Percentiles rank a stretch among this genome's conserved stretches.
Conservation (phyloP, 2,113 vertebrate genomes). For the Platycercus adscitus region DNA sequence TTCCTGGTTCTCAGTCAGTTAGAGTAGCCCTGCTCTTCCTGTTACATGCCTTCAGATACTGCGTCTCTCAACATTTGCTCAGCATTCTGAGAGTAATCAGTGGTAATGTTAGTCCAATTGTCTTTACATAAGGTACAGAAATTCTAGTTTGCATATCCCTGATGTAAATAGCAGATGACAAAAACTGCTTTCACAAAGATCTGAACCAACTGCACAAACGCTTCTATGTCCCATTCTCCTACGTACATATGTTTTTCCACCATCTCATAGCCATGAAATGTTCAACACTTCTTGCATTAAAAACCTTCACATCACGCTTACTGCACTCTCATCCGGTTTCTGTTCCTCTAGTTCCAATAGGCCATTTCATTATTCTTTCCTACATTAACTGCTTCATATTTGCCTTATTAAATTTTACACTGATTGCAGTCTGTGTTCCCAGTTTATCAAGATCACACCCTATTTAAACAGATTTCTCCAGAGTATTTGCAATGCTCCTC, state of each 20-base stretch:
- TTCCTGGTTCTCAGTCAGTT: background rate
- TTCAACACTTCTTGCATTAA: background rate
- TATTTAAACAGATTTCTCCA: constrained; percentile 54
- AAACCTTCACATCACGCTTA: background rate
- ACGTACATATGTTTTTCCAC: background rate
- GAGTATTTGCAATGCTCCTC: constrained; percentile 7
- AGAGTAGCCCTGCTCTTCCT: background rate
- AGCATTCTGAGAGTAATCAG: background rate
- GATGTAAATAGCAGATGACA: background rate
- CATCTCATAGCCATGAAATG: background rate
- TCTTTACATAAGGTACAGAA: background rate
- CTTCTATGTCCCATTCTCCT: background rate
- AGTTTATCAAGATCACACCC: constrained; percentile 54
- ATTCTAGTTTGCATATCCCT: background rate
- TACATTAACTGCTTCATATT: constrained; percentile 18
- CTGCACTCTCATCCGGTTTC: background rate
- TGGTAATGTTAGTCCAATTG: background rate
- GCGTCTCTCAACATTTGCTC: background rate
- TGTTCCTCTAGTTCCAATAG: background rate
- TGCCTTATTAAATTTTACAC: constrained; percentile 48
- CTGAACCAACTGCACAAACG: background rate
- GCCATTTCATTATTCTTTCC: constrained; percentile 16
- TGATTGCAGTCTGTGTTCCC: background rate
- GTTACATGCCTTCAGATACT: background rate
- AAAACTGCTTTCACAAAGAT: background rate